These are phyloP conservation scores for Synchiropus splendidus DNA, from an alignment of 2,113 vertebrate species.

Conservation along the genomic window DNA sequence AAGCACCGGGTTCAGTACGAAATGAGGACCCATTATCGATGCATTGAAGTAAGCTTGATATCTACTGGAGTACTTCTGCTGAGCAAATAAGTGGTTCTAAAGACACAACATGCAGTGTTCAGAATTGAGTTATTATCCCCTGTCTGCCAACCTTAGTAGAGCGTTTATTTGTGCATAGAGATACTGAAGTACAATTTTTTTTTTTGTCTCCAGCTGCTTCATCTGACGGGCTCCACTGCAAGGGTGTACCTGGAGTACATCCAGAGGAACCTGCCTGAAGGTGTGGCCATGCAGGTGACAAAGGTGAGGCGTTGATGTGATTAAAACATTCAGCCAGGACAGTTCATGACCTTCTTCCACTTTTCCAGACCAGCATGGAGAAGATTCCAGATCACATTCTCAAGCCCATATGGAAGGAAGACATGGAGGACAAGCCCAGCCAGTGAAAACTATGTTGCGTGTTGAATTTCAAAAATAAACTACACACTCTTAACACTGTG, in stretches of 20 bases:
- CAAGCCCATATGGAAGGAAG: conserved; percentile 77
- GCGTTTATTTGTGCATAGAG: neutral
- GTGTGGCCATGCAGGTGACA: conserved; percentile 89
- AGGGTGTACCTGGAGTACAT: conserved; percentile 90
- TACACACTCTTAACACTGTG: neutral
- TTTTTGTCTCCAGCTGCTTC: conserved; percentile 66
- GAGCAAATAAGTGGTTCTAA: no score
- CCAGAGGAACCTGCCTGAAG: conserved; percentile 92
- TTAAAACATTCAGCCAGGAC: neutral
- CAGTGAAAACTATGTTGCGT: conserved; percentile 17
- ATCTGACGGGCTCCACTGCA: conserved; percentile 82
- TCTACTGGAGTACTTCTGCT: no score
- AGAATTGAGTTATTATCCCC: no score
- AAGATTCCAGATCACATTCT: conserved; percentile 85
- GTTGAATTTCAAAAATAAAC: neutral
- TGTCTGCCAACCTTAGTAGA: no score
- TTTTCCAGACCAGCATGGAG: conserved; percentile 74
- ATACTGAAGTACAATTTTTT: neutral
- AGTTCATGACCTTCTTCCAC: neutral
- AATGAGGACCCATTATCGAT: conserved; percentile 86
- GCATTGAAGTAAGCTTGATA: conserved; percentile 72
- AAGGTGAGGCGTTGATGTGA: conserved; percentile 66
- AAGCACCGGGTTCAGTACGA: conserved; percentile 98
- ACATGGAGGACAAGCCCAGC: conserved; percentile 38
- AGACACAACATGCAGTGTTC: no score